These are phyloP conservation scores for Shinisaurus crocodilurus DNA, from an alignment of 2,113 vertebrate genomes.

Conservation along the genomic window DNA sequence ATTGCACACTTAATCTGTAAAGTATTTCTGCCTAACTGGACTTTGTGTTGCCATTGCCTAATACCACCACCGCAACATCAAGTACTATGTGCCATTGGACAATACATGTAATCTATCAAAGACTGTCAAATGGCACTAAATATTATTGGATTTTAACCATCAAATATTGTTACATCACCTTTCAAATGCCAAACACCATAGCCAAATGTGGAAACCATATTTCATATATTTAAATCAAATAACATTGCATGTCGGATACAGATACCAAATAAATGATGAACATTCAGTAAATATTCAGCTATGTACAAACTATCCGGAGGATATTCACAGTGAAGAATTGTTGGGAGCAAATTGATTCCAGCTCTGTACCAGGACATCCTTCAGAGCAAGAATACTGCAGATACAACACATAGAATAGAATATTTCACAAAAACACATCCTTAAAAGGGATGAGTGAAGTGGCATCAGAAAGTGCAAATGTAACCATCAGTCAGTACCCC, in stretches of 20 bases:
- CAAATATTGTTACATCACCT: too few species aligned
- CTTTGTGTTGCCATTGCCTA: too few species aligned
- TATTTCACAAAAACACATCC: background rate
- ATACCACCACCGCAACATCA: background rate
- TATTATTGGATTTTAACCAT: too few species aligned
- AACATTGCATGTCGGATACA: background rate
- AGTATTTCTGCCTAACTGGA: too few species aligned
- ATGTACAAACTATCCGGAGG: background rate
- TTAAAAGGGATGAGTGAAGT: background rate
- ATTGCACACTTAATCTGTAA: background rate
- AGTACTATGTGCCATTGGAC: background rate
- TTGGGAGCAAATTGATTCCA: background rate
- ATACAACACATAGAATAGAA: background rate
- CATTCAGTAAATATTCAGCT: background rate
- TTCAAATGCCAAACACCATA: background rate
- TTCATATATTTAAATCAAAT: background rate
- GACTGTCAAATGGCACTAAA: background rate
- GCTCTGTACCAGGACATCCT: background rate
- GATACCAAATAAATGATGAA: background rate
- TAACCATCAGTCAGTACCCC: background rate
- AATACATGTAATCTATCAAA: background rate
- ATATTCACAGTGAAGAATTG: too few species aligned
- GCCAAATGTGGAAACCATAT: background rate
- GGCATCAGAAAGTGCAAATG: background rate
- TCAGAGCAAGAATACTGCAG: background rate